Percentiles rank a stretch among this genome's conserved stretches.
These are phyloP conservation scores for Sphaerodactylus townsendi DNA, from an alignment of 2,113 vertebrate genomes.

Conservation along the genomic window DNA sequence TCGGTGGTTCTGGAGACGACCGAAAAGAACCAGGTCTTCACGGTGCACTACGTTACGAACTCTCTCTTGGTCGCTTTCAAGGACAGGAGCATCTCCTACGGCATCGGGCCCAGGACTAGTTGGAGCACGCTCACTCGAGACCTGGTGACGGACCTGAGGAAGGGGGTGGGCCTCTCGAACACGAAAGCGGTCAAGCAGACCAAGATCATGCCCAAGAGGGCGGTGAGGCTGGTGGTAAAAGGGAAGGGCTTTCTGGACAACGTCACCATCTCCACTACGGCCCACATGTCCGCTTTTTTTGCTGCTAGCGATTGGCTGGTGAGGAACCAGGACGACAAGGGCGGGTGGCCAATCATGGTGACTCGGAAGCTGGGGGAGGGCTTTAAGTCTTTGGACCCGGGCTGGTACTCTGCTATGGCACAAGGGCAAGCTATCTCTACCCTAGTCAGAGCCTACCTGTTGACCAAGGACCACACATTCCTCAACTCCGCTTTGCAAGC, in stretches of 20 bases:
- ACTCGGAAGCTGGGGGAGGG: conserved; percentile 95
- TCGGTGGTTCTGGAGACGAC: conserved; percentile 93
- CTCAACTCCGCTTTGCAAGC: conserved; percentile 88
- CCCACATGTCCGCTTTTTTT: conserved; percentile 94
- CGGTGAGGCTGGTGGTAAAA: conserved; percentile 81
- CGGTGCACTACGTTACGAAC: conserved; percentile 89
- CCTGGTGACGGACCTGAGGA: conserved; percentile 92
- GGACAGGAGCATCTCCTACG: conserved; percentile 89
- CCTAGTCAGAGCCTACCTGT: conserved; percentile 89
- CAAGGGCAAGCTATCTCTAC: conserved; percentile 98
- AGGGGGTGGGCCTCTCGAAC: conserved; percentile 94
- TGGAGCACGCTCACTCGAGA: conserved; percentile 96
- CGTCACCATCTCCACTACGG: conserved; percentile 89
- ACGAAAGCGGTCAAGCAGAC: conserved; percentile 97
- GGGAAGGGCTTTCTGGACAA: conserved; percentile 92
- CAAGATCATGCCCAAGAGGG: conserved; percentile 91
- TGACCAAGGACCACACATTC: conserved; percentile 88
- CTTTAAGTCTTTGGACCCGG: conserved; percentile 91
- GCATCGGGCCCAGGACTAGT: conserved; percentile 82
- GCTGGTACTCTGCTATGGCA: conserved; percentile 99
- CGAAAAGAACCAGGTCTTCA: conserved; percentile 88
- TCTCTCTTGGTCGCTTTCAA: conserved; percentile 87
- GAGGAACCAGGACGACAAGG: conserved; percentile 92
- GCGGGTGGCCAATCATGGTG: conserved; percentile 97
- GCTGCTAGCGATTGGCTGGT: conserved; percentile 94